Base-by-base conservation (phyloP, 2,888 invertebrate genomes). In the Erebia ligea region DNA sequence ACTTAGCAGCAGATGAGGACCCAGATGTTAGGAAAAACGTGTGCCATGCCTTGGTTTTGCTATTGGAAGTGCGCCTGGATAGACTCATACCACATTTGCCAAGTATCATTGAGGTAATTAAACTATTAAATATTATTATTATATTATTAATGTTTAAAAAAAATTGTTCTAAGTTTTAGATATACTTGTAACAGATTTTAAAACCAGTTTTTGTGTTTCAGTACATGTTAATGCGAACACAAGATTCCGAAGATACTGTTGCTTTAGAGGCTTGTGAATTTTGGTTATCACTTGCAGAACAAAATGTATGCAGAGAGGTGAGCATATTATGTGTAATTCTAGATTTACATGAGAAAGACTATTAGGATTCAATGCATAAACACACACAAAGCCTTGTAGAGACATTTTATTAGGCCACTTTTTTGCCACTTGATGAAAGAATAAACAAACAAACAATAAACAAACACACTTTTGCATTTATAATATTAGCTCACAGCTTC, bases 231-330 rank as follows among this genome's bases (percentile, higher is more conserved):
- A 94, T 98, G 85, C 95, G 99, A 72, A 99, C 99, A 64, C 98
- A 99, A 95, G 98, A 98, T 87, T 91, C 95, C 0, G 98, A 99
- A 85, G 99, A 99, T 85, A 96, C 96, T 69, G 99, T 99, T 17
- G 99, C 99, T 0, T 92, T 99, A 72, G 99, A 99, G 90, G 99
- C 99, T 0, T 99, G 99, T 81, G 99, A 99, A 88, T 99, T 99
- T 92, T 99, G 99, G 99, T 91, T 99, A 66, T 98, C 99, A 0
- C 93, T 99, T 68, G 99, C 99, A 1, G 99, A 99, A 84, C 98
- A 98, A 84, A 96, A 96, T 80, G 96, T 99, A 77, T 99, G 99
- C 87, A 96, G 97, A 86, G 98, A 98, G 85, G 93, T 92, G 77
- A 82, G 82, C 98, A 21, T 40, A 62, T 11, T 19, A 11, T 56